Evolutionary conservation across 2,113 vertebrate species (phyloP), one percentile per base, ranked within the genome.

Genomic region (Anhinga anhinga): DNA sequence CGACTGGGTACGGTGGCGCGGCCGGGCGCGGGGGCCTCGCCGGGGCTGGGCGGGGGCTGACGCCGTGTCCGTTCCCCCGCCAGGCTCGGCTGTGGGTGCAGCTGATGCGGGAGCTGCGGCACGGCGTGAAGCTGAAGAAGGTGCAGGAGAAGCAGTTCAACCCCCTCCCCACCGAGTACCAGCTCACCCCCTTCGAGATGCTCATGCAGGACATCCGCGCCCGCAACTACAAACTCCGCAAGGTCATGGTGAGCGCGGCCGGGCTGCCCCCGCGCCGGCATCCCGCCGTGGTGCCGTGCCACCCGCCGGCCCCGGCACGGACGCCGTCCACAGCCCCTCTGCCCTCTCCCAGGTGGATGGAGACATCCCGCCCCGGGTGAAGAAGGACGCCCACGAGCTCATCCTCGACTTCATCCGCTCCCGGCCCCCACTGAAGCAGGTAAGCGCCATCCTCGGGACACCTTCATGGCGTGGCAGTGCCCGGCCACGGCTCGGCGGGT

Each of bases 121-220:
- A 99, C 1, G 99, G 99, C 0, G 99, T 99, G 87, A 99, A 99
- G 98, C 98, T 99, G 90, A 99, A 99, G 98, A 99, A 99, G 92
- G 99, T 99, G 34, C 98, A 99, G 97, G 99, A 99, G 97, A 99
- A 99, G 96, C 98, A 99, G 29, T 99, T 99, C 96, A 98, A 99
- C 97, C 98, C 98, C 0, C 97, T 99, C 86, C 99, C 99, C 96
- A 99, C 99, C 0, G 99, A 99, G 97, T 99, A 99, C 98, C 99
- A 99, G 98, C 99, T 99, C 91, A 99, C 99, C 0, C 99, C 99
- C 50, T 99, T 99, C 0, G 99, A 99, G 98, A 99, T 99, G 99
- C 98, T 99, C 76, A 99, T 99, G 99, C 99, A 99, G 97, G 99
- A 99, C 97, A 99, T 99, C 90, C 98, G 99, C 0, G 98, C 99